phyloP scores from a whole-genome alignment of 2,888 invertebrate species.

The Hymenopus coronatus region DNA sequence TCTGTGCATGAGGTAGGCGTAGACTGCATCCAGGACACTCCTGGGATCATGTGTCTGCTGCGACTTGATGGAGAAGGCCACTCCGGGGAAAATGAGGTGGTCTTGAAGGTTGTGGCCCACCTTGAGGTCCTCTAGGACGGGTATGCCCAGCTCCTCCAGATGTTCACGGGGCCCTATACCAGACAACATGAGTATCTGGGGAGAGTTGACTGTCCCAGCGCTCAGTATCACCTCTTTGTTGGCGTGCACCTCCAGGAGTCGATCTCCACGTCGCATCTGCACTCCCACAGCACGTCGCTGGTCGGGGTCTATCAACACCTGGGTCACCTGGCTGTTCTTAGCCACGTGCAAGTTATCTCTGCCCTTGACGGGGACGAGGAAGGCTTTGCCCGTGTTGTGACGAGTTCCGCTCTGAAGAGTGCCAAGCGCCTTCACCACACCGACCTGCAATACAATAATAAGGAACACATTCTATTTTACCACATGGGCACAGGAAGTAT shows the following conservation, averaged over 20 bases:
- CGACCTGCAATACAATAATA: background rate
- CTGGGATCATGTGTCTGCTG: slow-evolving; percentile 36
- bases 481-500: slow-evolving; percentile 36
- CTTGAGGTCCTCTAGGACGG: slow-evolving; percentile 48
- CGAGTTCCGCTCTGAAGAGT: slow-evolving; percentile 45
- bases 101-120: slow-evolving; percentile 59
- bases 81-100: slow-evolving; percentile 48
- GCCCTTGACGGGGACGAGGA: slow-evolving; percentile 49
- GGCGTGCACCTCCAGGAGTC: slow-evolving; percentile 42
- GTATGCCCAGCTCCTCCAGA: slow-evolving; percentile 49
- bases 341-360: slow-evolving; percentile 59
- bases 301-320: slow-evolving; percentile 51
- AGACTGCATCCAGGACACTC: slow-evolving; percentile 38
- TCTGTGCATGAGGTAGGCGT: slow-evolving; percentile 48
- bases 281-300: slow-evolving; percentile 49
- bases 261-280: slow-evolving; percentile 41
- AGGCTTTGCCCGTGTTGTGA: slow-evolving; percentile 48
- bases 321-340: slow-evolving; percentile 55
- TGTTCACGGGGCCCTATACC: slow-evolving; percentile 59
- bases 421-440: slow-evolving; percentile 45
- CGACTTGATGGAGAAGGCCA: slow-evolving; percentile 40
- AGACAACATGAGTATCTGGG: slow-evolving; percentile 67
- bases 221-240: slow-evolving; percentile 62
- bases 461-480: no score
- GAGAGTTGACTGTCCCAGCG: slow-evolving; percentile 63